Base-by-base conservation (phyloP, 2,113 vertebrate species). In the Brienomyrus brachyistius region DNA sequence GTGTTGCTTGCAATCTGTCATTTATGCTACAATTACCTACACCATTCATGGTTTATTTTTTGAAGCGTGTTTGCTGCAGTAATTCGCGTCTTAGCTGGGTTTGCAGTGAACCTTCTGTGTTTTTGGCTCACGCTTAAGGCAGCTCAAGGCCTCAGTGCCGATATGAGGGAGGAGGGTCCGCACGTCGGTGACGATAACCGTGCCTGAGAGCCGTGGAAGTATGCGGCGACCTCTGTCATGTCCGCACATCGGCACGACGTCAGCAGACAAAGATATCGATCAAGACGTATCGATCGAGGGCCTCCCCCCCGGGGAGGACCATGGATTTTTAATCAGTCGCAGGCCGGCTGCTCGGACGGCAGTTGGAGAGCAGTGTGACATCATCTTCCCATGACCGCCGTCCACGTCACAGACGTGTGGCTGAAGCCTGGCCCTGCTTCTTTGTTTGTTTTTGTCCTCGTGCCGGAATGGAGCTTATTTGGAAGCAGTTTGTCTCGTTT, bases 251-350 rank as follows among this genome's bases (percentile, higher is more conserved):
- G 47, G 91, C 47, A 70, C 89, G 80, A 50, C 62, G 52, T 11
- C 17, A 88, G 62, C 90, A 88, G 89, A 91, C 90, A 85, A 84
- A 87, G 89, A 90, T 90, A 47, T 88, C 90, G 91, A 90, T 91
- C 59, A 52, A 89, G 90, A 89, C 3, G 17, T 88, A 93, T 93
- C 87, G 93, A 94, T 90, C 40, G 5, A 7, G 43, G 51, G 89
- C 89, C 84, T 27, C 85, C 88, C 23, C 15, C 19, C 77, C 43
- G 21, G 88, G 23, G 19, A 17, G 70, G 88, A 50, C 47, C 62
- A 62, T 90, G 82, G 89, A 90, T 90, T 92, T 89, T 62, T 92
- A 88, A 88, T 52, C 48, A 80, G 77, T 31, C 59, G 87, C 82
- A 47, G 82, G 19, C 45, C 19, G 6, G 45, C 27, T 86, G 90